These are phyloP conservation scores for Cercocebus atys DNA, from an alignment of 2,113 vertebrate species.

Conservation along the genomic window DNA sequence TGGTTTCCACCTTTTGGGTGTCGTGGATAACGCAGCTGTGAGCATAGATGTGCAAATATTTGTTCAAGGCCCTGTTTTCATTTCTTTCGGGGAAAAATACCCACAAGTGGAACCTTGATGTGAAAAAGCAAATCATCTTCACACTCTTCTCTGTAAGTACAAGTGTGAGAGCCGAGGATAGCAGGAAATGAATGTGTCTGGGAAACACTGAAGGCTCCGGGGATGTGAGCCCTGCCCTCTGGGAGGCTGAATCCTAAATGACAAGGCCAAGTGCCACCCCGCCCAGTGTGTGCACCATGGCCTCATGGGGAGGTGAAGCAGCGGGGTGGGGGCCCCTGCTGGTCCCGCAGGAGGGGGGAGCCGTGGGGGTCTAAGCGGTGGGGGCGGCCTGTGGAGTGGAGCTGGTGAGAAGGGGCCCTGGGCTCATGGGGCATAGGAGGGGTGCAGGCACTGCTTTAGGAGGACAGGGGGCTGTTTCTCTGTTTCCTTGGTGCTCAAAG, in stretches of 20 bases:
- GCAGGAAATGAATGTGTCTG: not conserved
- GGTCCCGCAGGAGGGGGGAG: rapidly evolving
- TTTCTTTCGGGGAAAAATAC: rapidly evolving
- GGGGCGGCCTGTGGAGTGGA: rapidly evolving
- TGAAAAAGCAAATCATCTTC: not conserved
- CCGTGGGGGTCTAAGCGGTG: rapidly evolving
- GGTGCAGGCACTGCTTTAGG: not conserved
- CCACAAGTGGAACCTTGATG: not conserved
- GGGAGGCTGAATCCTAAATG: rapidly evolving
- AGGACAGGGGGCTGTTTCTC: no score
- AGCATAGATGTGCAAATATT: rapidly evolving
- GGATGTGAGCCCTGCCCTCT: not conserved
- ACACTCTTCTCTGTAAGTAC: not conserved
- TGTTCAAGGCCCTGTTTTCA: not conserved
- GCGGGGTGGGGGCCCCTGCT: not conserved
- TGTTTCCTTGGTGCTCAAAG: not conserved
- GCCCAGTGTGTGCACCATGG: rapidly evolving
- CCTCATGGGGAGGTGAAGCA: rapidly evolving
- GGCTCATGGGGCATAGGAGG: rapidly evolving
- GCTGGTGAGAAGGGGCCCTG: not conserved
- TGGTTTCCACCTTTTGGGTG: no score
- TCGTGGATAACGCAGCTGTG: rapidly evolving
- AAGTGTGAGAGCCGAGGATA: rapidly evolving
- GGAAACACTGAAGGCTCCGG: no score
- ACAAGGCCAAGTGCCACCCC: no score